Base-by-base conservation (phyloP, 2,113 vertebrate genomes). In the Bufo gargarizans region DNA sequence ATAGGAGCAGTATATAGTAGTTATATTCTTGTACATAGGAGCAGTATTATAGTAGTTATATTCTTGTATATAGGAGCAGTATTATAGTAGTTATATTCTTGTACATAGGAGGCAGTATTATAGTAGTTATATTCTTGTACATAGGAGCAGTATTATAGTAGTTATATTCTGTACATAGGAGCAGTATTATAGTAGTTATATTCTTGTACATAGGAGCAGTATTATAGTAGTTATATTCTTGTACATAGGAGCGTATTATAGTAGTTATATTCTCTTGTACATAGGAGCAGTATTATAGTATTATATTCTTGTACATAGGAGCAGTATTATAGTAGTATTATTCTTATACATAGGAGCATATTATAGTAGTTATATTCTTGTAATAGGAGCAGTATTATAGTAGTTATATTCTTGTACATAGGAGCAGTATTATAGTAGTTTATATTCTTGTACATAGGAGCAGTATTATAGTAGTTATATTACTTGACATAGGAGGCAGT, bases 131-230 rank as follows among this genome's bases (percentile, higher is more conserved):
- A 65, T 20, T 65, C 61, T 65, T 20, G 61, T 65, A 65, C 6
- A 65, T 65, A n/a, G 65, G 65, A 33, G n/a, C 65, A 22, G n/a
- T 69, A 69, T 22, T 69, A 69, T 69, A 69, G n/a, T 69, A 33
- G 17, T 65, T 65, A 65, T 65, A 65, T 65, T 65, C 61, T 65
- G 61, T 65, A 65, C 6, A 65, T 65, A 65, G 61, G 19, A 10
- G 61, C 61, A 65, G 61, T 65, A 65, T 65, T 65, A 65, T 65
- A 65, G 61, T n/a, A 65, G 65, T 69, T 69, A 69, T 69, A 69
- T 69, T 69, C n/a, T 69, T 69, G 65, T 69, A 33, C 10, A 69
- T 69, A 33, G 65, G 65, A 16, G n/a, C 33, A 43, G 33, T 6
- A 43, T 17, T 14, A 14, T 14, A 74, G 13, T 16, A 74, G 43